Conservation (phyloP, 2,797 vertebrate genomes). For the Intellagama lesueurii region DNA sequence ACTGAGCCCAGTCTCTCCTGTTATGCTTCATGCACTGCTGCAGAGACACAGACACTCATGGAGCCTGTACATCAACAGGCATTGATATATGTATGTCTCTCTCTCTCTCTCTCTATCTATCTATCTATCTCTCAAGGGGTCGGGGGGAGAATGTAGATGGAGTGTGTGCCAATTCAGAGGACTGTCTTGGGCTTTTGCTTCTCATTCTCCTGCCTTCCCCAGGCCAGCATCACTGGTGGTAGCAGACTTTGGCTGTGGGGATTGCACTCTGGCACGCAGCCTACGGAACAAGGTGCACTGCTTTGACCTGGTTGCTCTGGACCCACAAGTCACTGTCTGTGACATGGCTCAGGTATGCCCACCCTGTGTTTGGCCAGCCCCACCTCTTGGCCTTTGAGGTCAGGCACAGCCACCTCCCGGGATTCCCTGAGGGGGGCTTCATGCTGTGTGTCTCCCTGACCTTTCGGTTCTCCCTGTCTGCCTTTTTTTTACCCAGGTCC, state of each 20-base stretch:
- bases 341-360: slow-evolving; percentile 89
- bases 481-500: slow-evolving; percentile 81
- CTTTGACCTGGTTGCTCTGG: slow-evolving; percentile 89
- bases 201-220: not conserved
- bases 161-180: too few species aligned
- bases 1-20: too few species aligned
- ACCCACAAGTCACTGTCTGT: slow-evolving; percentile 87
- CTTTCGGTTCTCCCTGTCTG: too few species aligned
- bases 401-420: not conserved
- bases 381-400: too few species aligned
- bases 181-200: too few species aligned
- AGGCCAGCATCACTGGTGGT: slow-evolving; percentile 89
- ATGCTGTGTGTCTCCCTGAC: not conserved
- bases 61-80: too few species aligned
- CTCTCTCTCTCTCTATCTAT: too few species aligned
- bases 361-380: not conserved
- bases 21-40: too few species aligned
- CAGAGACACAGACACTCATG: too few species aligned
- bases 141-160: too few species aligned
- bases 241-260: slow-evolving; percentile 95
- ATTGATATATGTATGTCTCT: too few species aligned
- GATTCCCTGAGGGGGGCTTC: not conserved
- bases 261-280: slow-evolving; percentile 88
- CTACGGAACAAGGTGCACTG: slow-evolving; percentile 91
- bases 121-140: too few species aligned